Conservation (phyloP, 2,888 invertebrate species). For the Heliconius charithonia region DNA sequence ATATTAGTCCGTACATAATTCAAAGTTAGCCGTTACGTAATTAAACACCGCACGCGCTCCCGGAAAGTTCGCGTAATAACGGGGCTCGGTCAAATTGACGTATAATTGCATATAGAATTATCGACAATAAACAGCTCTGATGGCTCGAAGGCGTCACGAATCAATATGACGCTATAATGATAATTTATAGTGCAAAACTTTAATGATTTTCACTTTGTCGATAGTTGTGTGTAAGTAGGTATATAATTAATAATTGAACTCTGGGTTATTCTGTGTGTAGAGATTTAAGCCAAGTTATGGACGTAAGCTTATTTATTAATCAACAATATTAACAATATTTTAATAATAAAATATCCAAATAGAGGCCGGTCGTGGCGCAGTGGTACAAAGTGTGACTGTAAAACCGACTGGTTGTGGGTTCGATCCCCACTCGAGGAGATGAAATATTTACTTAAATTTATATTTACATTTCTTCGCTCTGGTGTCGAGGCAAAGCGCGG, state of each 20-base stretch:
- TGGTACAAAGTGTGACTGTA: no score
- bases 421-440: no score
- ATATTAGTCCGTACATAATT: constrained; percentile 65
- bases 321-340: neutral
- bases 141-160: constrained; percentile 36
- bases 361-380: no score
- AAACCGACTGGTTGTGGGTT: no score
- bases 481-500: no score
- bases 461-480: no score
- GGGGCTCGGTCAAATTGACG: constrained; percentile 51
- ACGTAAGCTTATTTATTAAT: constrained; percentile 1
- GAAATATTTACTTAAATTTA: no score
- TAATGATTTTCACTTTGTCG: constrained; percentile 28
- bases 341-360: no score
- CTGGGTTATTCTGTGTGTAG: constrained; percentile 20
- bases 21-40: constrained; percentile 58
- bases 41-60: constrained; percentile 55
- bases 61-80: constrained; percentile 56
- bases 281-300: neutral
- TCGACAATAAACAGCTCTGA: constrained; percentile 36
- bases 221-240: constrained; percentile 22
- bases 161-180: constrained; percentile 32
- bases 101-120: constrained; percentile 45
- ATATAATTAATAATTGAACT: constrained; percentile 28
- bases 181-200: constrained; percentile 19